Evolutionary conservation across 2,797 vertebrate species (phyloP).

Genomic region (Sebastes aleutianus): DNA sequence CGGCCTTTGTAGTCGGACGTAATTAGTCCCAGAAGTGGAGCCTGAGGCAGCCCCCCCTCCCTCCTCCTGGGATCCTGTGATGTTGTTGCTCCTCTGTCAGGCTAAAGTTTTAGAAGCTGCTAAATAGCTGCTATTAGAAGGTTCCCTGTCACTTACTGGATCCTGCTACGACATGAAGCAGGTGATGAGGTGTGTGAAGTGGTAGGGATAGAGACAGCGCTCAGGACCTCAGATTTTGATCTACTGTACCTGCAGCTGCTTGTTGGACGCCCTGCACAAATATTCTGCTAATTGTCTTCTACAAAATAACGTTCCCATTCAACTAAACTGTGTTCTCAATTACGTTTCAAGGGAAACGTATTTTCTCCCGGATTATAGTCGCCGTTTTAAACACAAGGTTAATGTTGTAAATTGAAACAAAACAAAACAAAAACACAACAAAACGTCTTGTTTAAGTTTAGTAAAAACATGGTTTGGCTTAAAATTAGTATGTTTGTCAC

Average conservation of each 20-base stretch:
- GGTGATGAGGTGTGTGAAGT: slow-evolving; percentile 18
- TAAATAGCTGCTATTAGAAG: slow-evolving; percentile 36
- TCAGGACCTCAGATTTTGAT: neutral
- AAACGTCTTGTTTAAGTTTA: neutral
- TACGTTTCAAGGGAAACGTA: neutral
- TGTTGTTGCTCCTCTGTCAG: slow-evolving; percentile 32
- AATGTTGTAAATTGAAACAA: neutral
- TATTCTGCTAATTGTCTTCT: neutral
- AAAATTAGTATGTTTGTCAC: neutral
- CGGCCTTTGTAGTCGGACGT: slow-evolving; percentile 61
- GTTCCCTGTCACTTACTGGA: neutral
- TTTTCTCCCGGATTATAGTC: neutral
- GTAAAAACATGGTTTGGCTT: neutral
- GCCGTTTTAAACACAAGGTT: neutral
- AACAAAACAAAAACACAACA: neutral
- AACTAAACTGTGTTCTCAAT: neutral
- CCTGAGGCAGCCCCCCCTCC: neutral
- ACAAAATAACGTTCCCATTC: neutral
- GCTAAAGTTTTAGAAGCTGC: slow-evolving; percentile 33
- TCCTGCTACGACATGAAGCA: slow-evolving; percentile 9
- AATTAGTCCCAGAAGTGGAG: slow-evolving; percentile 69
- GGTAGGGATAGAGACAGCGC: rapidly evolving
- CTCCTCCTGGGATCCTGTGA: slow-evolving; percentile 34
- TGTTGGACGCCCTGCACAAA: neutral
- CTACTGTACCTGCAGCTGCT: neutral